Conservation (phyloP, 2,888 invertebrate species). For the Platycheirus rosarum region DNA sequence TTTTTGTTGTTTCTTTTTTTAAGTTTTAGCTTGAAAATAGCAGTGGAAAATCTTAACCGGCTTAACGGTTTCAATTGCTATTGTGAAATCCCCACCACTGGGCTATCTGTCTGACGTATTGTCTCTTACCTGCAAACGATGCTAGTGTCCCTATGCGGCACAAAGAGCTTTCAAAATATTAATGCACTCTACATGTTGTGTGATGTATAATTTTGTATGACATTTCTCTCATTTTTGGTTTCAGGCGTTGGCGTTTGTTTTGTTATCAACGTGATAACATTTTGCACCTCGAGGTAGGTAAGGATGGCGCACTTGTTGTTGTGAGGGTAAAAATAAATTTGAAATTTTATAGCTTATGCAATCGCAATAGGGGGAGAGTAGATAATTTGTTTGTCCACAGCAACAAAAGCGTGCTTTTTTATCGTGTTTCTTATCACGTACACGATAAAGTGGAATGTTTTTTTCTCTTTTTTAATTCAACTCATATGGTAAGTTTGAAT, state of each 20-base stretch:
- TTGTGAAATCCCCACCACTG: slow-evolving; percentile 9
- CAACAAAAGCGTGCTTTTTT: slow-evolving; percentile 26
- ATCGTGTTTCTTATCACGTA: slow-evolving; percentile 26
- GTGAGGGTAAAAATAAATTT: slow-evolving; percentile 36
- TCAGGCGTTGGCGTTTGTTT: neutral
- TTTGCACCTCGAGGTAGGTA: slow-evolving; percentile 51
- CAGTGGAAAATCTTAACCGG: slow-evolving; percentile 36
- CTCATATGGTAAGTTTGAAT: neutral
- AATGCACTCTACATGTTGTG: slow-evolving; percentile 47
- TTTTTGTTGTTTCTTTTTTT: slow-evolving; percentile 12
- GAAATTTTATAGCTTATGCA: slow-evolving; percentile 51
- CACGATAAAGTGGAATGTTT: slow-evolving; percentile 20
- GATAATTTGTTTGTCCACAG: slow-evolving; percentile 8
- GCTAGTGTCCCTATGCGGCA: slow-evolving; percentile 28
- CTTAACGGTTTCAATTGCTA: slow-evolving; percentile 31
- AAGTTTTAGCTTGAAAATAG: slow-evolving; percentile 1
- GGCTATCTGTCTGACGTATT: slow-evolving; percentile 25
- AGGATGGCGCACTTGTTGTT: slow-evolving; percentile 23
- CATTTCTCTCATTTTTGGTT: slow-evolving; percentile 4
- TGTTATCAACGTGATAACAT: slow-evolving; percentile 51
- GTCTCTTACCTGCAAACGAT: slow-evolving; percentile 22
- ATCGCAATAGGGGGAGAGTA: neutral
- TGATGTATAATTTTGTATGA: slow-evolving; percentile 48
- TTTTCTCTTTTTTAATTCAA: slow-evolving; percentile 15
- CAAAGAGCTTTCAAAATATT: neutral